phyloP scores from a whole-genome alignment of 2,888 invertebrate species.

The Melanotus villosus region DNA sequence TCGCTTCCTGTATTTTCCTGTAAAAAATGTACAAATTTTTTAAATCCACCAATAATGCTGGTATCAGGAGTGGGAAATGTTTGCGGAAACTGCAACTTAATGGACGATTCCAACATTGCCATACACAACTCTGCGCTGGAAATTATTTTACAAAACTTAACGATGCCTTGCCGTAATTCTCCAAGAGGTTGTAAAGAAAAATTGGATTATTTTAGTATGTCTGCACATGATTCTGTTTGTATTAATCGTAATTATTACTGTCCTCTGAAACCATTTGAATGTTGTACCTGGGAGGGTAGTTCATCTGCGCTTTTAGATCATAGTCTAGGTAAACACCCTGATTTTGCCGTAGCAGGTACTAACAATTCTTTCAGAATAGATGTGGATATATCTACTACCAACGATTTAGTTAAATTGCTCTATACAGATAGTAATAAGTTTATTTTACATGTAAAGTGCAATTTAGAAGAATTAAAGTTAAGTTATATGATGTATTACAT shows the following conservation, averaged over 20 bases:
- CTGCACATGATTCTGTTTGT: conserved; percentile 54
- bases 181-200: conserved; percentile 55
- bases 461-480: conserved; percentile 53
- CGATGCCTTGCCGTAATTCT: conserved; percentile 57
- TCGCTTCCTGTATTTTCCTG: conserved; percentile 55
- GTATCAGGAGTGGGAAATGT: conserved; percentile 58
- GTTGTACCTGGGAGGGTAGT: conserved; percentile 57
- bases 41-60: conserved; percentile 59
- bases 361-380: conserved; percentile 57
- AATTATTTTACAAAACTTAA: conserved; percentile 53
- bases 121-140: conserved; percentile 55
- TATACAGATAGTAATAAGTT: conserved; percentile 56
- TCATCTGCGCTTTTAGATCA: conserved; percentile 57
- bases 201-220: conserved; percentile 49
- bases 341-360: conserved; percentile 56
- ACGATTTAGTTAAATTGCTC: conserved; percentile 56
- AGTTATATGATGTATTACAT: conserved; percentile 59
- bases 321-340: conserved; percentile 57
- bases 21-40: conserved; percentile 56
- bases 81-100: conserved; percentile 57
- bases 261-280: conserved; percentile 48
- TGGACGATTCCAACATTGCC: conserved; percentile 35
- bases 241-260: conserved; percentile 55
- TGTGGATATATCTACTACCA: conserved; percentile 53
- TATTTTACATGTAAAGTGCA: conserved; percentile 56